Evolutionary conservation across 2,797 vertebrate genomes (phyloP).

Genomic region (Enteromius mattozi): DNA sequence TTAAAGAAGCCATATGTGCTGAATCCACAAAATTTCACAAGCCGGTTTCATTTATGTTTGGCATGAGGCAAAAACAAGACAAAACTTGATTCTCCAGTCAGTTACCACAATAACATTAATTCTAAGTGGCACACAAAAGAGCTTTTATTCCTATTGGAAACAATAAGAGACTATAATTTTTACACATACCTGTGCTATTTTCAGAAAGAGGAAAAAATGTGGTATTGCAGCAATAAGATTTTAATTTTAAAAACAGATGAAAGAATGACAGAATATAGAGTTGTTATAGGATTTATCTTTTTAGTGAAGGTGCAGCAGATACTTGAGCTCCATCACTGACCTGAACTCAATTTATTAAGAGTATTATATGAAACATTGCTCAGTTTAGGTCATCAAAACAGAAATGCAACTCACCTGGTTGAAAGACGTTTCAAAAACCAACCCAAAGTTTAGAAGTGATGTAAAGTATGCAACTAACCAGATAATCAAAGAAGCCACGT

Average conservation of each 20-base stretch:
- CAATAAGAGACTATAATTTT: neutral
- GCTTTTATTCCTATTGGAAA: neutral
- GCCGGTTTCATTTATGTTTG: neutral
- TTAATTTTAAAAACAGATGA: neutral
- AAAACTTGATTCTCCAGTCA: slow-evolving; percentile 33
- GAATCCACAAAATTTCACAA: slow-evolving; percentile 23
- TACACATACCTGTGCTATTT: neutral
- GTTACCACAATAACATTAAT: neutral
- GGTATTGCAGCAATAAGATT: neutral
- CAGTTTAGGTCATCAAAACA: neutral
- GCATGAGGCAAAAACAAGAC: neutral
- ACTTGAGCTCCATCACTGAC: neutral
- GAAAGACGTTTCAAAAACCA: neutral
- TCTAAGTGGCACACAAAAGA: neutral
- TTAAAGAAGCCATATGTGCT: neutral
- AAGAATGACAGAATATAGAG: neutral
- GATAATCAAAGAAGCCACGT: neutral
- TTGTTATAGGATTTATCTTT: neutral
- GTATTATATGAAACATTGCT: neutral
- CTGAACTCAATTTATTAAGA: neutral
- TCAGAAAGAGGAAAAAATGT: neutral
- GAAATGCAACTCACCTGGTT: neutral
- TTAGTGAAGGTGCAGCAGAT: neutral
- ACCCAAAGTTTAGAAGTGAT: neutral
- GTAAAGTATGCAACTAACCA: neutral